Conservation (phyloP, 2,797 vertebrate genomes). For the Coregonus ussuriensis region DNA sequence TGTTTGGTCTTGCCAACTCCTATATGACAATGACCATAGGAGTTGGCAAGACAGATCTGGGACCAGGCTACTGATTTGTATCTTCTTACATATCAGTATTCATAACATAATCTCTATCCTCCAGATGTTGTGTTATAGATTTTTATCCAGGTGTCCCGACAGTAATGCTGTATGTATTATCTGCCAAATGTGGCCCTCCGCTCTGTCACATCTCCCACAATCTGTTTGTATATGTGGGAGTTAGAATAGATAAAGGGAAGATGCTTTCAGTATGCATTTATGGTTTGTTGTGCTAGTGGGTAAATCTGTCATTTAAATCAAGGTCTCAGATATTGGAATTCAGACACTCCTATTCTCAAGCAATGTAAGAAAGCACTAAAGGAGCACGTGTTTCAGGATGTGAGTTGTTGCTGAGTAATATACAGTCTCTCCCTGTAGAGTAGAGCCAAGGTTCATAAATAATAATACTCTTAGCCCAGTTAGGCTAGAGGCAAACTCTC, state of each 20-base stretch:
- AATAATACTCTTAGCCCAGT: not conserved
- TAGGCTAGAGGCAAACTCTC: not conserved
- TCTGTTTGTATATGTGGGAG: slow-evolving; percentile 1
- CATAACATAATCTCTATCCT: slow-evolving; percentile 1
- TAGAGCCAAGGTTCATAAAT: not conserved
- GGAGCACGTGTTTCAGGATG: not conserved
- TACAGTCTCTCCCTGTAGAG: not conserved
- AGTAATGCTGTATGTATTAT: not conserved
- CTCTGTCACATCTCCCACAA: not conserved
- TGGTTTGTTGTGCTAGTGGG: not conserved
- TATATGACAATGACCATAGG: not conserved
- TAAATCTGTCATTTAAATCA: not conserved
- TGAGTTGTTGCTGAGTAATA: not conserved
- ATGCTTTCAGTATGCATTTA: not conserved
- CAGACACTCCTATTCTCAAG: not conserved
- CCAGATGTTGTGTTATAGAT: slow-evolving; percentile 2
- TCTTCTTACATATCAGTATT: slow-evolving; percentile 14
- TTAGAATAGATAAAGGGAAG: not conserved
- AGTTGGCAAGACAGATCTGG: not conserved
- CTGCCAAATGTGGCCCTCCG: not conserved
- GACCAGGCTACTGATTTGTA: slow-evolving; percentile 1
- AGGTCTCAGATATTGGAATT: slow-evolving; percentile 4
- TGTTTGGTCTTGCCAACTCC: not conserved
- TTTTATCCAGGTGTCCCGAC: not conserved
- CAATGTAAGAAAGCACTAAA: not conserved